A percentile compares a stretch with the other conserved stretches of the same genome.
These are phyloP conservation scores for Siderastrea siderea DNA, from an alignment of 92 coral and sea anemone species.

Conservation along the genomic window DNA sequence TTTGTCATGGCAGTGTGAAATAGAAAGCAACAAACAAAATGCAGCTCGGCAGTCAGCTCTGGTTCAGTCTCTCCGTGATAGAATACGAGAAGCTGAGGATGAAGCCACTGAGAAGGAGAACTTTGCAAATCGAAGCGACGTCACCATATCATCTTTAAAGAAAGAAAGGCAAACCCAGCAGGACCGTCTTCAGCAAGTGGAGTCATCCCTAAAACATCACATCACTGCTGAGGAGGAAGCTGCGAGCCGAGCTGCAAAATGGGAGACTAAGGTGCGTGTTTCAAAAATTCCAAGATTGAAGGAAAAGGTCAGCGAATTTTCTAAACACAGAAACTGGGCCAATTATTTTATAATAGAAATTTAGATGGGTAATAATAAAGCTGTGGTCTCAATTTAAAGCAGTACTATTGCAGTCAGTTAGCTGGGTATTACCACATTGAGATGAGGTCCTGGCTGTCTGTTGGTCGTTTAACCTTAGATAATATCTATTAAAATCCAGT, in stretches of 20 bases:
- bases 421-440: too few relatives aligned
- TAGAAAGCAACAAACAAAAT: constrained; percentile 95
- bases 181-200: constrained; percentile 91
- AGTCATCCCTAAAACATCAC: constrained; percentile 91
- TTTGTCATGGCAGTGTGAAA: constrained; percentile 86
- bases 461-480: too few relatives aligned
- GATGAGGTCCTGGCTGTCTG: too few relatives aligned
- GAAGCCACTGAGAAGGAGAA: constrained; percentile 87
- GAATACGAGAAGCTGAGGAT: constrained; percentile 97
- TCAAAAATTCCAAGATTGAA: too few relatives aligned
- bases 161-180: constrained; percentile 92
- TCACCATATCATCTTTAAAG: constrained; percentile 87
- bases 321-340: too few relatives aligned
- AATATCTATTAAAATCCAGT: too few relatives aligned
- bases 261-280: constrained; percentile 89
- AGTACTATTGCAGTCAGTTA: too few relatives aligned
- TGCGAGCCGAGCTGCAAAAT: constrained; percentile 78
- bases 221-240: constrained; percentile 92
- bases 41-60: constrained; percentile 93
- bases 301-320: too few relatives aligned
- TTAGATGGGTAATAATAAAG: too few relatives aligned
- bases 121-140: constrained; percentile 93
- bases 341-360: too few relatives aligned
- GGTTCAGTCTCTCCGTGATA: constrained; percentile 91
- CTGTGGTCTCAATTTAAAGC: too few relatives aligned